Evolutionary conservation across 2,888 invertebrate species (phyloP), one percentile per base, ranked within the genome.

Genomic region (Sipha maydis): DNA sequence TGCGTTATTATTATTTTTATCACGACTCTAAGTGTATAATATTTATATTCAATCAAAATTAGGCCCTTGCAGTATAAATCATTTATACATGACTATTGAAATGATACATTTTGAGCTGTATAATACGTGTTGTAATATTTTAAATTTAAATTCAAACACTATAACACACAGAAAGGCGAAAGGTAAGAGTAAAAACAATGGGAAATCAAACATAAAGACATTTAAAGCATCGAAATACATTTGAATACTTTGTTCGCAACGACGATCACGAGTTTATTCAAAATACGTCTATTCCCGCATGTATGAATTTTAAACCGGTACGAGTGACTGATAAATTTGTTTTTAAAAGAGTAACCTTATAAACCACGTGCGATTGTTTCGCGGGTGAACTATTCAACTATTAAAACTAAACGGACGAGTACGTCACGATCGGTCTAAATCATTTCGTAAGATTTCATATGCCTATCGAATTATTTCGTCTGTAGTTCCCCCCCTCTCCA

Each of bases 251-350:
- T n/a, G n/a, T 61, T 83, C 38, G 11, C 75, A 38, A 83, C 19
- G 75, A 83, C 56, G 56, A 34, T 83, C 54, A 83, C 73, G 28
- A 61, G 34, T 73, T 73, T 54, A 34, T 25, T 61, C 34, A 48
- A 48, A 48, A 48, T 48, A 48, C 11, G 48, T 48, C 17, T 25
- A 21, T 61, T 21, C 61, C 19, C 61, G 31, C 21, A 17, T 28
- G 38, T 28, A 17, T 76, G 54, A 61, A 67, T 41, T 84, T 84
- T n/a, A 83, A 83, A 17, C 61, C 61, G 34, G 17, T 41, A 41
- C 28, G 41, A 28, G 14, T 38, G 41, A 76, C 67, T 77, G 76
- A 76, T 84, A 77, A 76, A 84, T 67, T 84, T 75, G 75, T 83
- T 83, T 83, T 38, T 14, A 19, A 19, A 38, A 4, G 75, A 8